Evolutionary conservation across 2,797 vertebrate species (phyloP).

Genomic region (Gastrophryne carolinensis): DNA sequence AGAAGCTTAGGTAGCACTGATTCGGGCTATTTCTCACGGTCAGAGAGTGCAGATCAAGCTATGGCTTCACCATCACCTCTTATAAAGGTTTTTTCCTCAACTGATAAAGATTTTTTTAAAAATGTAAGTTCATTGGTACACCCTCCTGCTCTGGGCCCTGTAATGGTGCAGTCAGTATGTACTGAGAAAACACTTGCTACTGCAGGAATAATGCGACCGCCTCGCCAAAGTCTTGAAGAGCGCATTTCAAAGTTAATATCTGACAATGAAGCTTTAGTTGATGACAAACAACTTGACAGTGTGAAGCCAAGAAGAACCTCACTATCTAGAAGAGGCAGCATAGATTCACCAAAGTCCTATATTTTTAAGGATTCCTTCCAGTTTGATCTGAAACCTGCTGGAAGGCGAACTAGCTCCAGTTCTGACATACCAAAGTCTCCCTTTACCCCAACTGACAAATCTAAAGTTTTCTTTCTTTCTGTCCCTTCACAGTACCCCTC

Average conservation of each 20-base stretch:
- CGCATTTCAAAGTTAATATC: slow-evolving; percentile 97
- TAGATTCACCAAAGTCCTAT: slow-evolving; percentile 97
- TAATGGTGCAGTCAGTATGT: slow-evolving; percentile 73
- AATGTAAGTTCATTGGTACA: slow-evolving; percentile 62
- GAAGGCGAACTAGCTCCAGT: slow-evolving; percentile 92
- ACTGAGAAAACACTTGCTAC: slow-evolving; percentile 71
- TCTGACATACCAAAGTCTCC: slow-evolving; percentile 98
- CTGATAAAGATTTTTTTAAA: slow-evolving; percentile 82
- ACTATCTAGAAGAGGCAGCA: slow-evolving; percentile 94
- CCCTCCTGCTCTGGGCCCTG: slow-evolving; percentile 62
- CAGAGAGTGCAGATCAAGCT: slow-evolving; percentile 94
- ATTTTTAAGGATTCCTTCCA: slow-evolving; percentile 99
- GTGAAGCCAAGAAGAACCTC: slow-evolving; percentile 98
- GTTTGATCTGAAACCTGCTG: slow-evolving; percentile 95
- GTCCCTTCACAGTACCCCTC: slow-evolving; percentile 75
- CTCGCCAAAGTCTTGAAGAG: slow-evolving; percentile 88
- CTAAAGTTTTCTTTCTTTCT: slow-evolving; percentile 95
- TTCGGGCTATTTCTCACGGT: slow-evolving; percentile 96
- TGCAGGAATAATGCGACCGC: slow-evolving; percentile 86
- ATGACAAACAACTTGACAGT: slow-evolving; percentile 96
- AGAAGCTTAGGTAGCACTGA: slow-evolving; percentile 96
- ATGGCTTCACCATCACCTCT: slow-evolving; percentile 92
- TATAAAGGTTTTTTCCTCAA: slow-evolving; percentile 77
- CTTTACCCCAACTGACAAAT: slow-evolving; percentile 95
- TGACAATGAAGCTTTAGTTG: slow-evolving; percentile 95